These are phyloP conservation scores for Borostomias antarcticus DNA, from an alignment of 2,797 vertebrate species.

Conservation along the genomic window DNA sequence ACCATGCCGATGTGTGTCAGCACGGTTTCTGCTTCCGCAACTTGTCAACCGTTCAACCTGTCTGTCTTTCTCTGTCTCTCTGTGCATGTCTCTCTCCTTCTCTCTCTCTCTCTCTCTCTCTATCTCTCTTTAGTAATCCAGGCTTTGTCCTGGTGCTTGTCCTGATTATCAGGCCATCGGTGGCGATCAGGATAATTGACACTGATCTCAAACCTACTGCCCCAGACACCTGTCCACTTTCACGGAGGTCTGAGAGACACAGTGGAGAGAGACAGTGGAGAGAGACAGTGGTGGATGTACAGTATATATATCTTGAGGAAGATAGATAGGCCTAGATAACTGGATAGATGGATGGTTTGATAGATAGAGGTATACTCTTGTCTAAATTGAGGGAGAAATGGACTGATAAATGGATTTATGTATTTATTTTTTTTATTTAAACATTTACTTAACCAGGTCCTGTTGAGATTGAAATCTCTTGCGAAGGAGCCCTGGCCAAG, in stretches of 20 bases:
- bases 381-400: too few relatives aligned
- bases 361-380: too few relatives aligned
- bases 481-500: too few relatives aligned
- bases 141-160: constrained; percentile 52
- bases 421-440: too few relatives aligned
- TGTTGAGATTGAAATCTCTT: too few relatives aligned
- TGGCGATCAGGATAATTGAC: constrained; percentile 46
- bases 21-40: not conserved
- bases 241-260: not conserved
- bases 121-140: constrained; percentile 59
- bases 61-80: constrained; percentile 6
- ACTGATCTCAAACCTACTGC: not conserved
- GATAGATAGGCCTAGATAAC: constrained; percentile 32
- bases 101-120: constrained; percentile 9
- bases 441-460: too few relatives aligned
- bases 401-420: too few relatives aligned
- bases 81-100: constrained; percentile 5
- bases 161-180: constrained; percentile 66
- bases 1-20: not conserved
- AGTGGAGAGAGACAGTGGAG: too few relatives aligned
- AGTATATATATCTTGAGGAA: too few relatives aligned
- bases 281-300: too few relatives aligned
- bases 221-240: not conserved
- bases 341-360: not conserved
- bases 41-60: not conserved